Percentiles rank a stretch among this genome's conserved stretches.
phyloP scores from a whole-genome alignment of 2,888 invertebrate species.

The Eupithecia exiguata region DNA sequence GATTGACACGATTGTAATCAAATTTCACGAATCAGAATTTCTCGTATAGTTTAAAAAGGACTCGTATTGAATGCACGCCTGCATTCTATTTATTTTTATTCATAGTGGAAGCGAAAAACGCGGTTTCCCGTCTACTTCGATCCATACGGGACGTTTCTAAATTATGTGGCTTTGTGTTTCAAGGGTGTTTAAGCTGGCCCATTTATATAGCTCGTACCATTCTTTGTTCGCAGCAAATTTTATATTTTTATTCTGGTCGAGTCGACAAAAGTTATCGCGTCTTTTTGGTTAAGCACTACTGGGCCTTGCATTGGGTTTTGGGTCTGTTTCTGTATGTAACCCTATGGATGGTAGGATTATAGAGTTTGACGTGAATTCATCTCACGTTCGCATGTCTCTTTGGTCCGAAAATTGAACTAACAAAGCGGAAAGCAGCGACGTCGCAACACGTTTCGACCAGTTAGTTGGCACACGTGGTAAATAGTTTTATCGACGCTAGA shows the following conservation, averaged over 20 bases:
- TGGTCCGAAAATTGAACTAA: too few species aligned
- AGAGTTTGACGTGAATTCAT: not conserved
- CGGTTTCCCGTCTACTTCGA: not conserved
- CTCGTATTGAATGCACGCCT: not conserved
- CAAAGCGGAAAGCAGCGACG: too few species aligned
- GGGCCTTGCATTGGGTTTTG: not conserved
- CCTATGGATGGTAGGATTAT: not conserved
- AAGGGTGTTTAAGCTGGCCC: conserved; percentile 41
- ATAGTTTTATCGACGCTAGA: too few species aligned
- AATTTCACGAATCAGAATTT: not conserved
- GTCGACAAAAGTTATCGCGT: conserved; percentile 16
- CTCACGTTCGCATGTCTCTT: too few species aligned
- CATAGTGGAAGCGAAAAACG: not conserved
- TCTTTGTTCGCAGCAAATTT: conserved; percentile 35
- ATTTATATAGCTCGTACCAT: conserved; percentile 42
- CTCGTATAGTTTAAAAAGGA: not conserved
- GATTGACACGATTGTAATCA: not conserved
- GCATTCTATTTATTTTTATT: not conserved
- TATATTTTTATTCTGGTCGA: conserved; percentile 31
- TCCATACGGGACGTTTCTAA: conserved; percentile 33
- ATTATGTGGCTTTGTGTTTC: conserved; percentile 43
- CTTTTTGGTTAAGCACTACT: not conserved
- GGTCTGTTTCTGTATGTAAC: not conserved
- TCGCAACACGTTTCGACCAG: too few species aligned
- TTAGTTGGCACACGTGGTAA: too few species aligned